Evolutionary conservation across 1,140 invertebrate species (phyloP), one percentile per base, ranked within the genome.

Genomic region (Pseudachorutes palmiensis): DNA sequence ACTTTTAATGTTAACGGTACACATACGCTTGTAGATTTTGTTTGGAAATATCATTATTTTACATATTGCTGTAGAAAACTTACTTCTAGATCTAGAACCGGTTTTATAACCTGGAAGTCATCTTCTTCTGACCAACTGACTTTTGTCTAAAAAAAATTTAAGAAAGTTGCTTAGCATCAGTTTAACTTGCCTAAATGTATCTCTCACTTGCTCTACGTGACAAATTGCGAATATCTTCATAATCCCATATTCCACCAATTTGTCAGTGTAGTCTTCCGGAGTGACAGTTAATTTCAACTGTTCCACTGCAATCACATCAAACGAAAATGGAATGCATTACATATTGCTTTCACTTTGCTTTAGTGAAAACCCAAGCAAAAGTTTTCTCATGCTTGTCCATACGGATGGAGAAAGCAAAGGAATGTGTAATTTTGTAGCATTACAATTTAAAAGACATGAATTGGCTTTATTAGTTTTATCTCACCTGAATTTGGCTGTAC

Each of bases 91-190:
- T 48, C 64, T 5, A 67, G 29, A 22, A 19, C 82, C 0, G 88
- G 87, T 68, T 87, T 88, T 0, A 86, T 74, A 0, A 89, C 81
- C 77, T 88, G 83, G 77, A 89, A 88, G 76, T 88, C 86, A 71
- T 88, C 86, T 71, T 88, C 87, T 51, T 86, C 86, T 1, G 85
- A 83, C 86, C 87, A 89, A 3, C 86, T 84, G 74, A 88, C 86
- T 29, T 82, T 83, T 2, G 87, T 90, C 51, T 55, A 55, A 5
- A 16, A 5, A 19, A 55, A 55, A 55, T 14, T 55, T 55, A 19
- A 5, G 12, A 55, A 55, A 5, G 9, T 55, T 55, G 9, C 24
- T 9, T 14, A 26, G 3, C 5, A 16, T 55, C 5, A 55, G 5
- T 55, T 55, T 12, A 26, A 55, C 24, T 55, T 24, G 36, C 19